A percentile compares a stretch with the other conserved stretches of the same genome.
Conservation (phyloP, 2,797 vertebrate species). For the Setipinna tenuifilis region DNA sequence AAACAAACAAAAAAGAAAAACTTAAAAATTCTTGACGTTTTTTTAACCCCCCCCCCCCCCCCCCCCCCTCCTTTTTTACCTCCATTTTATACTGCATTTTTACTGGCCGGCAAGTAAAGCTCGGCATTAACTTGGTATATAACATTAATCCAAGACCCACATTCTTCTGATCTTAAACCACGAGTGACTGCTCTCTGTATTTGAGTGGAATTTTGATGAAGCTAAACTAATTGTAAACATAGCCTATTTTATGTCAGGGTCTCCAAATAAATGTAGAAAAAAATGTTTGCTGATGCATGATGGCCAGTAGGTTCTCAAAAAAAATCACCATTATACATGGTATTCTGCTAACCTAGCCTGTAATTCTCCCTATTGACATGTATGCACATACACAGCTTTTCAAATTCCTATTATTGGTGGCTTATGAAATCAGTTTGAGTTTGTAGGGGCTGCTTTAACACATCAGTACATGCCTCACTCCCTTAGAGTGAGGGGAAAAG, state of each 20-base stretch:
- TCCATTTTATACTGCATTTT: too few relatives aligned
- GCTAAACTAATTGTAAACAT: background rate
- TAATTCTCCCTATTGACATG: background rate
- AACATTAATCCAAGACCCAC: background rate
- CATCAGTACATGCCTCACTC: background rate
- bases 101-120: background rate
- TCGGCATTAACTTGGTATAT: background rate
- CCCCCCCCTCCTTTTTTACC: too few relatives aligned
- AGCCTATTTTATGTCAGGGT: background rate
- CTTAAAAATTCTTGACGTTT: background rate
- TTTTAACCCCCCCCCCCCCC: background rate
- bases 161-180: background rate
- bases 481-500: background rate
- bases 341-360: background rate
- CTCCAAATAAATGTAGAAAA: background rate
- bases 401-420: background rate
- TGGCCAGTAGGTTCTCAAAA: background rate
- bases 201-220: background rate
- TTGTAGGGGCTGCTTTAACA: background rate
- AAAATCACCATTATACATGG: background rate
- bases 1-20: background rate
- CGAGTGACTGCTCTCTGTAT: background rate
- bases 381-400: background rate
- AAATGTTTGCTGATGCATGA: background rate
- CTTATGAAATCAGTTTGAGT: background rate